Evolutionary conservation across 2,113 vertebrate genomes (phyloP).

Genomic region (Camelus bactrianus): DNA sequence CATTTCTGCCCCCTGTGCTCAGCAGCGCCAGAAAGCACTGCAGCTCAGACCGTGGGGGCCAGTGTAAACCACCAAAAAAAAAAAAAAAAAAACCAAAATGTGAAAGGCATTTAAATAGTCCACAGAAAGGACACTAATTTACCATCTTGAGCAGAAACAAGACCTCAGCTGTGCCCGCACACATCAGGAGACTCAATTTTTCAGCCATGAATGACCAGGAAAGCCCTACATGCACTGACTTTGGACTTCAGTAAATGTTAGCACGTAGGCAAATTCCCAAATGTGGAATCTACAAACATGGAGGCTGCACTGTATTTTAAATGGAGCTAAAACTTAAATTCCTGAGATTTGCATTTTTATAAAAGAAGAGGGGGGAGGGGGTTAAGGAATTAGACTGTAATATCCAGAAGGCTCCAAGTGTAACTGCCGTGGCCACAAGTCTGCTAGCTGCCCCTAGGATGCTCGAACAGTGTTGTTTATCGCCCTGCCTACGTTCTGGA

Average conservation of each 20-base stretch:
- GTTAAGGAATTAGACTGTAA: background rate
- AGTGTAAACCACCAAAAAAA: background rate
- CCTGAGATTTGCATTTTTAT: background rate
- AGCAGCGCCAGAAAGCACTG: background rate
- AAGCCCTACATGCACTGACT: background rate
- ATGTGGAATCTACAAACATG: rapidly evolving
- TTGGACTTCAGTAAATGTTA: background rate
- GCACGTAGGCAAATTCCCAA: background rate
- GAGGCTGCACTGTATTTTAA: background rate
- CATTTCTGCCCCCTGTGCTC: too few relatives aligned
- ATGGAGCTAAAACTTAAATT: background rate
- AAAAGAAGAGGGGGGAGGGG: background rate
- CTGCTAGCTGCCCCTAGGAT: constrained; percentile 92
- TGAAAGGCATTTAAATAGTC: background rate
- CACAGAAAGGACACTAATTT: background rate
- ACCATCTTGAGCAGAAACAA: background rate
- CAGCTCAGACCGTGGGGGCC: background rate
- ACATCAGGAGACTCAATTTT: too few relatives aligned
- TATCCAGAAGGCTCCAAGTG: constrained; percentile 58
- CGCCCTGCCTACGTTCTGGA: constrained; percentile 90
- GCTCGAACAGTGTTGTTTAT: constrained; percentile 89
- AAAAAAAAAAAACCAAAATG: background rate
- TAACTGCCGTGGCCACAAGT: constrained; percentile 90
- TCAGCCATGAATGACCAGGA: background rate
- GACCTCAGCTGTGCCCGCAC: background rate